These are phyloP conservation scores for Turdus rufiventris DNA, from an alignment of 2,113 vertebrate genomes.

Conservation along the genomic window DNA sequence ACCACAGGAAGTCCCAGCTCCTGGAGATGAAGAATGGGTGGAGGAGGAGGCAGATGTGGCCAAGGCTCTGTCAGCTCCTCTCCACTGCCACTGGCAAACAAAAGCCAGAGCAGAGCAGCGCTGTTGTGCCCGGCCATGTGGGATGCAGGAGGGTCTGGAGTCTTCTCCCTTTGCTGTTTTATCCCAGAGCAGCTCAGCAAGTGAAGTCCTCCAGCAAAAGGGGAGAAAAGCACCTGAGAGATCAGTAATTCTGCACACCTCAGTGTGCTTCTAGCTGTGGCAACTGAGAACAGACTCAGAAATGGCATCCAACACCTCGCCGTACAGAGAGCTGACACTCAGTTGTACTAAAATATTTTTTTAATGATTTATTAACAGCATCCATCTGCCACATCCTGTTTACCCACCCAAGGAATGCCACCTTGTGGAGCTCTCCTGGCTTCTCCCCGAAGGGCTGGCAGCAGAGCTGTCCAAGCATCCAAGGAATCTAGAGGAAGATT, in stretches of 20 bases:
- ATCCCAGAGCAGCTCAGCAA: neutral
- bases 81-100: neutral
- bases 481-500: neutral
- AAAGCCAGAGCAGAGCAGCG: neutral
- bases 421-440: neutral
- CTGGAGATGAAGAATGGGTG: neutral
- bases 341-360: neutral
- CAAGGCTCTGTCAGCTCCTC: slow-evolving; percentile 9
- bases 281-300: neutral
- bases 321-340: neutral
- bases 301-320: neutral
- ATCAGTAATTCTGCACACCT: neutral
- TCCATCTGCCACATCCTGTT: neutral
- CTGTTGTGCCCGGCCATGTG: neutral
- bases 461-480: neutral
- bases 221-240: neutral
- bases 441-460: neutral
- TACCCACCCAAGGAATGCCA: neutral
- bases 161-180: neutral
- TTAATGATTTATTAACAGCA: neutral
- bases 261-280: neutral
- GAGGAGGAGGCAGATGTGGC: slow-evolving; percentile 4
- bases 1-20: slow-evolving; percentile 60
- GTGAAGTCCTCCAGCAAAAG: neutral
- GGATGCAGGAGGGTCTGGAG: neutral